phyloP scores from a whole-genome alignment of 2,888 invertebrate species.

The Gastrophysa polygoni region DNA sequence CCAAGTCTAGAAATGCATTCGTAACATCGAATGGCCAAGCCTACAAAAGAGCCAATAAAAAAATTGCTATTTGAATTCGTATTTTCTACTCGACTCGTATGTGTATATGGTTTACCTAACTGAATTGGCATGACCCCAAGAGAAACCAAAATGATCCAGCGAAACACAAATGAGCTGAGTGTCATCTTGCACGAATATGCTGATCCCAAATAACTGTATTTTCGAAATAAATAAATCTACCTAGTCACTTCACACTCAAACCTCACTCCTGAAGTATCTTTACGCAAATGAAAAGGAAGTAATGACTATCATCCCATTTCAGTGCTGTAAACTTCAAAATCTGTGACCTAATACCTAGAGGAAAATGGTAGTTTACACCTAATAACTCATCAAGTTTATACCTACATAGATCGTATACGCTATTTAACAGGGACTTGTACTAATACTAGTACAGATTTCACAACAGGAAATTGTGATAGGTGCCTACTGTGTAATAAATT shows the following conservation, averaged over 20 bases:
- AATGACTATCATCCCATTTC: background rate
- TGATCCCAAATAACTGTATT: too few species aligned
- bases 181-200: background rate
- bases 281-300: background rate
- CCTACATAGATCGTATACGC: background rate
- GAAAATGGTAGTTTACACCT: background rate
- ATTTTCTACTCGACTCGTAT: too few species aligned
- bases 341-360: background rate
- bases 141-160: background rate
- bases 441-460: too few species aligned
- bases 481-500: background rate
- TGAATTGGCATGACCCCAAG: background rate
- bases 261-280: background rate
- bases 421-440: too few species aligned
- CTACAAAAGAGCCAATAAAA: constrained; percentile 32
- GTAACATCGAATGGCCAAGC: constrained; percentile 43
- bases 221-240: too few species aligned
- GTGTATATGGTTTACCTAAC: too few species aligned
- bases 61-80: background rate
- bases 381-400: background rate
- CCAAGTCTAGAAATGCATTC: constrained; percentile 45
- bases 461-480: background rate
- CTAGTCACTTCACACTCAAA: background rate
- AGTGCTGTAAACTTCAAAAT: background rate
- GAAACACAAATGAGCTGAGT: background rate